These are phyloP conservation scores for Agrenia bidenticulata DNA, from an alignment of 2,888 invertebrate genomes.

Conservation along the genomic window DNA sequence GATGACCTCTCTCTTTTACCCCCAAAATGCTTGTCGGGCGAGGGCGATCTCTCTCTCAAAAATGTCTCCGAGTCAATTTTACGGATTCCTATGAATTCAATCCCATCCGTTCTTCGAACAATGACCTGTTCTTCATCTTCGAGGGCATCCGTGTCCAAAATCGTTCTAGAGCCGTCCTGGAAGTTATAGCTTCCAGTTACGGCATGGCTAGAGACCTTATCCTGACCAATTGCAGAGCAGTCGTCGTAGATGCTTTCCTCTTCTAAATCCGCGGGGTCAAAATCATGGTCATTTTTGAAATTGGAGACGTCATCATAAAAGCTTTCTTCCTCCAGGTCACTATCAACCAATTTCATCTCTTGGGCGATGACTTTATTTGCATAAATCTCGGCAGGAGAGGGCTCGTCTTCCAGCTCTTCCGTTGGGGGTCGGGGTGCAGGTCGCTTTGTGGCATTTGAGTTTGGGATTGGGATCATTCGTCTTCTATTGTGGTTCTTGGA, in stretches of 20 bases:
- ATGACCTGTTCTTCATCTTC: slow-evolving; percentile 43
- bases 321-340: slow-evolving; percentile 28
- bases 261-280: slow-evolving; percentile 37
- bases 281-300: slow-evolving; percentile 29
- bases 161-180: slow-evolving; percentile 33
- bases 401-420: background rate
- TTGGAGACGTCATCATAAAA: slow-evolving; percentile 43
- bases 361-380: slow-evolving; percentile 25
- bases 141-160: slow-evolving; percentile 25
- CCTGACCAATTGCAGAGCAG: slow-evolving; percentile 31
- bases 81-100: slow-evolving; percentile 52
- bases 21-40: slow-evolving; percentile 27
- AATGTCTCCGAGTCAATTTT: slow-evolving; percentile 53
- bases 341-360: background rate
- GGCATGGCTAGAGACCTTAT: slow-evolving; percentile 5
- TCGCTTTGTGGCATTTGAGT: slow-evolving; percentile 24
- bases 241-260: slow-evolving; percentile 52
- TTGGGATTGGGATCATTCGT: background rate
- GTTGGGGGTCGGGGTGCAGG: slow-evolving; percentile 42
- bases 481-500: slow-evolving; percentile 5
- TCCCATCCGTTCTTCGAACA: slow-evolving; percentile 41
- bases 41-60: slow-evolving; percentile 41
- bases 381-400: slow-evolving; percentile 29
- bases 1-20: slow-evolving; percentile 45
- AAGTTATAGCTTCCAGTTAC: slow-evolving; percentile 43